Percentiles rank a stretch among this genome's conserved stretches.
These are phyloP conservation scores for Amphiprion percula DNA, from an alignment of 2,113 vertebrate genomes.

Conservation along the genomic window DNA sequence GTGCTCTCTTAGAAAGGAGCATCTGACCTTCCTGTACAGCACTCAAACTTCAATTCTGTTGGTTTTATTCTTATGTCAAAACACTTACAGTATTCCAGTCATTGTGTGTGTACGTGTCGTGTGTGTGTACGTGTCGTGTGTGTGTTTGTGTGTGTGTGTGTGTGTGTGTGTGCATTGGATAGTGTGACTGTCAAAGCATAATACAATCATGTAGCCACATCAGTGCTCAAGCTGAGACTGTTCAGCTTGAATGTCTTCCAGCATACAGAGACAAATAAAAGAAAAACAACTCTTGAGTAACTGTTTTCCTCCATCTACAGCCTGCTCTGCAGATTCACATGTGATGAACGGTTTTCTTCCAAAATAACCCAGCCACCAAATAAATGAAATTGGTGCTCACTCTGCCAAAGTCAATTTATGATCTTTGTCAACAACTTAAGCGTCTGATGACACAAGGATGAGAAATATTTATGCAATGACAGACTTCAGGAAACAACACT, in stretches of 20 bases:
- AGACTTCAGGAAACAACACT: constrained; percentile 35
- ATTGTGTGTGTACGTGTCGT: constrained; percentile 4
- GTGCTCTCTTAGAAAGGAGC: constrained; percentile 25
- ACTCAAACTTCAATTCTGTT: constrained; percentile 18
- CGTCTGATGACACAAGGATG: neutral
- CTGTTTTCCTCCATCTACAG: constrained; percentile 7
- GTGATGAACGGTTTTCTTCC: constrained; percentile 5
- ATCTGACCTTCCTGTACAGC: constrained; percentile 40
- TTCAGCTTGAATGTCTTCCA: constrained; percentile 39
- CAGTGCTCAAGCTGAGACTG: constrained; percentile 37
- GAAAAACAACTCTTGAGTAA: constrained; percentile 19
- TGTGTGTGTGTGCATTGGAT: neutral
- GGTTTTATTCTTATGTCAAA: constrained; percentile 31
- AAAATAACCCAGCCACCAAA: constrained; percentile 15
- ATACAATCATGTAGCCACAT: constrained; percentile 45
- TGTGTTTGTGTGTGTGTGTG: neutral
- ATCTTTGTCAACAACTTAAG: constrained; percentile 13
- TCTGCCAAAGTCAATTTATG: constrained; percentile 4
- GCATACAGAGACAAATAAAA: constrained; percentile 25
- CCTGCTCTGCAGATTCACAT: constrained; percentile 12
- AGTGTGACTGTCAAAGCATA: constrained; percentile 37
- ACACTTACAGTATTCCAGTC: constrained; percentile 56
- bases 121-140: neutral
- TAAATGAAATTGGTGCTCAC: constrained; percentile 8
- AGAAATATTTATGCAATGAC: neutral